Base-by-base conservation (phyloP, 2,888 invertebrate genomes). In the Nycteola revayana region DNA sequence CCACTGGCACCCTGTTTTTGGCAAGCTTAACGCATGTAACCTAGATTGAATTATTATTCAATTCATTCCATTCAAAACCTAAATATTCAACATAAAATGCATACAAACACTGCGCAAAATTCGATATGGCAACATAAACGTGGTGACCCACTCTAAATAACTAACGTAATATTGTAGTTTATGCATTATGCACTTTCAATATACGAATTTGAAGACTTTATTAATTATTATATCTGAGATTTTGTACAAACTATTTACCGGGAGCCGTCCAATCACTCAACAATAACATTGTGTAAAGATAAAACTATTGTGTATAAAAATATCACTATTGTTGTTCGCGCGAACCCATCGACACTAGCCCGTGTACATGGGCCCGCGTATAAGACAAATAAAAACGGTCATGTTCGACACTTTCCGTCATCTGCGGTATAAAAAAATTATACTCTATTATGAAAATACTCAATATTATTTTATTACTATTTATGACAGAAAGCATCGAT, bases 251-350 rank as follows among this genome's bases (percentile, higher is more conserved):
- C 86, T 84, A 83, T 75, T 65, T 61, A 85, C 87, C 87, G 87
- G 87, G 87, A 87, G 85, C 86, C 87, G 72, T 81, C 78, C 78
- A 71, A 80, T 85, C 83, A 86, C 78, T 82, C 78, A 84, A 86
- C 82, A 79, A 86, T 82, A 86, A 85, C 81, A 84, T 66, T 74
- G 82, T 84, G 85, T 87, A 86, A 79, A 87, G 83, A 82, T 87
- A 88, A 82, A 83, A 78, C 82, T 86, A 86, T 82, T 78, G 78
- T 84, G 79, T 87, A 87, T 87, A 88, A 87, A 87, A 87, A 87
- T 87, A 88, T 86, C 47, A 76, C 77, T 86, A 86, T 86, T 87
- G 84, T 67, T 62, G 64, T 66, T 67, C 42, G 55, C 63, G 63
- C 70, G 73, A 64, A 50, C 53, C 55, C 50, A 59, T 56, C 62